Base-by-base conservation (phyloP, 1,140 invertebrate species). In the Dryas iulia region DNA sequence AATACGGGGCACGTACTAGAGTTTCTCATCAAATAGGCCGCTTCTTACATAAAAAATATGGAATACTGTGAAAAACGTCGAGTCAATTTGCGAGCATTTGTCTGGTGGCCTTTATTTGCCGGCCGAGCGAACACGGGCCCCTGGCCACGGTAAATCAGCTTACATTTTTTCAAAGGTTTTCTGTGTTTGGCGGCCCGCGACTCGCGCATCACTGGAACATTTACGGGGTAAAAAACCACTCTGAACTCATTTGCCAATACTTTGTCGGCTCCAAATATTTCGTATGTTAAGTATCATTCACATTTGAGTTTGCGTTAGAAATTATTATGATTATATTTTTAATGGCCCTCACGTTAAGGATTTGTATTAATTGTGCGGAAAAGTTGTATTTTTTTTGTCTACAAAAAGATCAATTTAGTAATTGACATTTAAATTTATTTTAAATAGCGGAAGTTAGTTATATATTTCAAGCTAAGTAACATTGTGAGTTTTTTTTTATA, bases 1-100 rank as follows among this genome's bases (percentile, higher is more conserved):
- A 69, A 63, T 63, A 54, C 30, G 58, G 62, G 59, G 58, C 66
- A 69, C 61, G 66, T 69, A 66, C 64, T 65, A 25, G 23, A 66
- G 57, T 63, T 63, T 67, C 58, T 71, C 73, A 68, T 73, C 71
- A 70, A 72, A 73, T 64, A 65, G 61, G 52, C 61, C 52, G 59
- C 59, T 72, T 58, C 75, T 82, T 80, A 78, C 71, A 74, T 77
- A 81, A 82, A 83, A 85, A 84, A 83, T 86, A 85, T 86, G 77
- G 82, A 78, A 84, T 88, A 83, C 81, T 79, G 82, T 87, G 81
- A 84, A 88, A 87, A 89, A 86, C 80, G 82, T 88, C 76, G 78
- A 90, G 85, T 89, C 88, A 88, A 90, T 89, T 89, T 88, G 83
- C 78, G 80, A 87, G 80, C 85, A 89, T 91, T 91, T 89, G 86